Conservation (phyloP, 2,113 vertebrate genomes). For the Petrocephalus zakoni region DNA sequence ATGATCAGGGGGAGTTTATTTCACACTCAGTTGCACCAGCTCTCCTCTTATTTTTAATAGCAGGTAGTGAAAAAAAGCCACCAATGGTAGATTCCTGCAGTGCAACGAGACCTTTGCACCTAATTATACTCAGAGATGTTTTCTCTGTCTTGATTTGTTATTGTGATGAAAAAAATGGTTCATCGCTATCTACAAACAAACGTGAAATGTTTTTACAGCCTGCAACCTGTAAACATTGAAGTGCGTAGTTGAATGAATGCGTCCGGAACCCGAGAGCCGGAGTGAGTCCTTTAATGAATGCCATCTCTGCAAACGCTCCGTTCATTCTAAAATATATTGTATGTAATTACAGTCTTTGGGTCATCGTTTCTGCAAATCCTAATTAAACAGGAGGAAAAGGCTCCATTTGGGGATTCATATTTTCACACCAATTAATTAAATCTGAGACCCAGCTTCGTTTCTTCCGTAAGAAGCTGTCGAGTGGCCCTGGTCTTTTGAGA, state of each 20-base stretch:
- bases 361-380: conserved; percentile 47
- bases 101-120: background rate
- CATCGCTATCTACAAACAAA: background rate
- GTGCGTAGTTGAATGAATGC: background rate
- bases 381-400: conserved; percentile 53
- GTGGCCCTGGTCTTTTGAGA: background rate
- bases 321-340: conserved; percentile 20
- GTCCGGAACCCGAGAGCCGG: background rate
- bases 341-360: conserved; percentile 34
- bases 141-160: conserved; percentile 10
- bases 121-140: background rate
- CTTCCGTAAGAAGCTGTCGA: conserved; percentile 27
- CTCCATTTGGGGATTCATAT: conserved; percentile 46
- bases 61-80: background rate
- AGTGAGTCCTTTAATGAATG: conserved; percentile 26
- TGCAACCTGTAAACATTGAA: background rate
- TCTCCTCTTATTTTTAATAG: background rate
- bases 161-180: background rate
- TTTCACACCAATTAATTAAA: conserved; percentile 51
- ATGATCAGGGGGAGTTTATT: background rate
- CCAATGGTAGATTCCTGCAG: background rate
- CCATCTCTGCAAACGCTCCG: conserved; percentile 18
- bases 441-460: conserved; percentile 34
- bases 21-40: background rate
- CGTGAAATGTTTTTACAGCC: background rate